Evolutionary conservation across 2,797 vertebrate species (phyloP).

Genomic region (Coilia nasus): DNA sequence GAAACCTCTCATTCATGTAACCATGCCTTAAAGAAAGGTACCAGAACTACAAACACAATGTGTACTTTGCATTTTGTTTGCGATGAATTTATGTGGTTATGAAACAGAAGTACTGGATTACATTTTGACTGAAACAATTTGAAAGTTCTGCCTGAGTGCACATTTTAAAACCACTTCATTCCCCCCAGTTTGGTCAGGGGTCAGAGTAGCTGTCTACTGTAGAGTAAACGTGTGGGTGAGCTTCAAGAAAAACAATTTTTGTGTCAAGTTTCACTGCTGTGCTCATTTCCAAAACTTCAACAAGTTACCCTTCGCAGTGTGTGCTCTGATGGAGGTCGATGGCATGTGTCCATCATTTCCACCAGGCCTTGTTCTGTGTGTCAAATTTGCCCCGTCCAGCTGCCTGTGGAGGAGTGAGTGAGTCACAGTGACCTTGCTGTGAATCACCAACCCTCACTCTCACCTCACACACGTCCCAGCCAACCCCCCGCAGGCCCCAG

Average conservation of each 20-base stretch:
- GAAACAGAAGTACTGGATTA: no score
- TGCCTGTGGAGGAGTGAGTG: constrained; percentile 60
- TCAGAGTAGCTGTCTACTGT: background rate
- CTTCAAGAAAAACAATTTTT: background rate
- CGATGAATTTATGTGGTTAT: no score
- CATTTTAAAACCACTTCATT: background rate
- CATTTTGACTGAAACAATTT: no score
- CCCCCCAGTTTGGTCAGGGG: background rate
- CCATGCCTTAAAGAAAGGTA: no score
- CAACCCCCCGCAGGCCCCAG: constrained; percentile 57
- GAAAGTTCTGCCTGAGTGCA: background rate
- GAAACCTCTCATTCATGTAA: no score
- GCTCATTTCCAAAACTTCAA: no score
- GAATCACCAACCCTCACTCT: constrained; percentile 66
- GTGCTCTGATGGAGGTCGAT: no score
- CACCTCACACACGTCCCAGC: constrained; percentile 71
- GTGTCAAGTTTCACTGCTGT: no score
- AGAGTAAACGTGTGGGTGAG: background rate
- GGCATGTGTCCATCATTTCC: background rate
- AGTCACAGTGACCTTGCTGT: constrained; percentile 66
- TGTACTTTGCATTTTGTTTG: no score
- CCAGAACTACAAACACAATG: no score
- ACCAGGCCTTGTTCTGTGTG: background rate
- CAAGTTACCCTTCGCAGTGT: no score
- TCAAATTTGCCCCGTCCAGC: constrained; percentile 27